Evolutionary conservation across 2,797 vertebrate genomes (phyloP), one percentile per base, ranked within the genome.

Genomic region (Sebastes paucispinis): DNA sequence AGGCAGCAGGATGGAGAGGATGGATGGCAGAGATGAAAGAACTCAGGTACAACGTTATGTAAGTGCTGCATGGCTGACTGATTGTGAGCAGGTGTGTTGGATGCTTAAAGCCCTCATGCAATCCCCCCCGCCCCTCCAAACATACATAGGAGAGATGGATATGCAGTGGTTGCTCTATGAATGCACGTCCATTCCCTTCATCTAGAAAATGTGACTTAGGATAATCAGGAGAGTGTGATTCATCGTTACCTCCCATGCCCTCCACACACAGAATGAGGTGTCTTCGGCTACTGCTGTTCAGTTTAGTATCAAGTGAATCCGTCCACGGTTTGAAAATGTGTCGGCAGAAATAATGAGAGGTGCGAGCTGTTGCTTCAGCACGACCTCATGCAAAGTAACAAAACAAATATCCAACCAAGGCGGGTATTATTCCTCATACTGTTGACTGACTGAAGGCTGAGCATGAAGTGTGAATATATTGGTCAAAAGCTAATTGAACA

Each of bases 301-400:
- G 50, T 79, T 84, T 27, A 59, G 69, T n/a, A 66, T 71, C 69
- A 55, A 72, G 65, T 34, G 71, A 80, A 73, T 76, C 39, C 67
- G 34, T 80, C 55, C 58, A 25, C 8, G 11, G 54, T 68, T 85
- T 85, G 69, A 69, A 75, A 86, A 73, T 59, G 68, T 69, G 62
- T 72, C 63, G 54, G 39, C 52, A 29, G 66, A 68, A 73, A 85
- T 71, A 77, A 77, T 65, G 73, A 80, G n/a, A 79, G 29, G 36
- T 39, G 39, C 73, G 82, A 79, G 69, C 60, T 79, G 79, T 88
- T 83, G 73, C 69, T 77, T 79, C 70, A 83, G 75, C 22, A n/a
- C 22, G 22, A 60, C 55, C 31, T 69, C 74, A 10, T 52, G 64
- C 81, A 80, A 73, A 66, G 55, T 32, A 73, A 65, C 27, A 57